A percentile compares a stretch with the other conserved stretches of the same genome.
Evolutionary conservation across 2,797 vertebrate genomes (phyloP).

Genomic region (Pitangus sulphuratus): DNA sequence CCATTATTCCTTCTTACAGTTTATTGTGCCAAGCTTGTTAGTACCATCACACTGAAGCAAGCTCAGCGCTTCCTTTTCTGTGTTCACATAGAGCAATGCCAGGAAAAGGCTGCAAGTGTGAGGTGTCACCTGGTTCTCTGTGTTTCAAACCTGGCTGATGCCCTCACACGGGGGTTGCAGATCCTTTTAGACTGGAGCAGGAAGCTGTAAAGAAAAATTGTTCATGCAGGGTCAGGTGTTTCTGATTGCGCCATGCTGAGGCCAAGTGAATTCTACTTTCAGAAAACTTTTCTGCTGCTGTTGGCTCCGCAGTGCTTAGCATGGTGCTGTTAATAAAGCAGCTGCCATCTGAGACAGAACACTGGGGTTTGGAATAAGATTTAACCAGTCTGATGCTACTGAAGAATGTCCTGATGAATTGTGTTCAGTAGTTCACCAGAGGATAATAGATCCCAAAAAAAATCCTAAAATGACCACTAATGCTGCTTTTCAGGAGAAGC

Average conservation of each 20-base stretch:
- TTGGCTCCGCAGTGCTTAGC: neutral
- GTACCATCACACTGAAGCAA: rapidly evolving
- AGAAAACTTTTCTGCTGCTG: neutral
- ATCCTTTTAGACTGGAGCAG: neutral
- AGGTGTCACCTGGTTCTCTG: neutral
- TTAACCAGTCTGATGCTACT: neutral
- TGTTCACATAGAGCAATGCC: neutral
- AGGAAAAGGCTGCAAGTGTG: neutral
- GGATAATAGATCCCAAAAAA: neutral
- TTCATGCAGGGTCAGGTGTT: neutral
- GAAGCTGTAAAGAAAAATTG: neutral
- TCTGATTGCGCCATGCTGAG: neutral
- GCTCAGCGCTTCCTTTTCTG: neutral
- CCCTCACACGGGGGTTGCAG: rapidly evolving
- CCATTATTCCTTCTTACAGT: neutral
- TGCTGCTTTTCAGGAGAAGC: neutral
- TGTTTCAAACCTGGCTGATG: neutral
- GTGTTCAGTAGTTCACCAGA: neutral
- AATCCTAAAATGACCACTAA: neutral
- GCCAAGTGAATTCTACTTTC: neutral
- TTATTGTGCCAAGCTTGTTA: neutral
- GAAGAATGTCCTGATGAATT: neutral
- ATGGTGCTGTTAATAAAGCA: neutral
- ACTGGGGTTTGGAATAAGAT: neutral
- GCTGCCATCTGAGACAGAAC: neutral